Evolutionary conservation across 2,113 vertebrate genomes (phyloP), one percentile per base, ranked within the genome.

Genomic region (Charadrius vociferus): DNA sequence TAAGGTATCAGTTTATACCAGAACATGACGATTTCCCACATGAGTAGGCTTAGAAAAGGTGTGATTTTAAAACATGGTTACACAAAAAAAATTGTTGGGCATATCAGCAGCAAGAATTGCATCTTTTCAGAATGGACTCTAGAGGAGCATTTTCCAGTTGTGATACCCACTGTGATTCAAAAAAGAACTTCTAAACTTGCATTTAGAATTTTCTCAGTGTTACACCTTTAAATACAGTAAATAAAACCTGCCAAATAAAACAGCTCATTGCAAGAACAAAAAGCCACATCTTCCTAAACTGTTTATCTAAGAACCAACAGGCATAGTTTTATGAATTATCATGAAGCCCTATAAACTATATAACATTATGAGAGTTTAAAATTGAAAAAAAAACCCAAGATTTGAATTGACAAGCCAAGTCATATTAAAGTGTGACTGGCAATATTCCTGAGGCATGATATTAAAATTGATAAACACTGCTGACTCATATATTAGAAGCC

Each of bases 391-490:
- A 90, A 93, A 71, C 29, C 0, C 29, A 83, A 92, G 63, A 58
- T 63, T 86, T 67, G 77, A 66, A 89, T 7, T 78, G 58, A 80
- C 93, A 94, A 95, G 43, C 49, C 17, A 90, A 79, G 63, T 65
- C 80, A 84, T 96, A 96, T 73, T 79, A 92, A 95, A 95, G 79
- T 49, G 32, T 63, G 91, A 95, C 84, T 74, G 62, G 80, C 58
- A 96, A 93, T 81, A 95, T 89, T 96, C 81, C 96, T 68, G 41
- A 88, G 41, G 89, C 72, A 56, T 32, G 50, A 88, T 70, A 95
- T 61, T 87, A 92, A 96, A 96, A 84, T 17, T 82, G 88, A 95
- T 95, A 92, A 95, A 94, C 56, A 50, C 61, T 94, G 94, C 83
- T 95, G 91, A 97, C 80, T 97, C 88, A 90, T 63, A 81, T 10